A percentile compares a stretch with the other conserved stretches of the same genome.
These are phyloP conservation scores for Neogobius melanostomus DNA, from an alignment of 2,113 vertebrate genomes.

Conservation along the genomic window DNA sequence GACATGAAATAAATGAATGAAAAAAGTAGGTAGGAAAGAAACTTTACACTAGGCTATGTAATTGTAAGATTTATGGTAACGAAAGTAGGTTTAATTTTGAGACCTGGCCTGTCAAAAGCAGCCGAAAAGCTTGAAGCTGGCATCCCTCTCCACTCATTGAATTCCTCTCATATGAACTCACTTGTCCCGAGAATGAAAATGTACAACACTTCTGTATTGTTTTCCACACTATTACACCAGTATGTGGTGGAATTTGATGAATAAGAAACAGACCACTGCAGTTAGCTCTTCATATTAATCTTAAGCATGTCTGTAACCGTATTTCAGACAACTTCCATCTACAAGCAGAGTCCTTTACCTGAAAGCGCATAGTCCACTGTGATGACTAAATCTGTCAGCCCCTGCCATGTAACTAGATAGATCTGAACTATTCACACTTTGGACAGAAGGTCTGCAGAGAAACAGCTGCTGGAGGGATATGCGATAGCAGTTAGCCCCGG, in stretches of 20 bases:
- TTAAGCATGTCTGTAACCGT: slow-evolving; percentile 29
- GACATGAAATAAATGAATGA: too few relatives aligned
- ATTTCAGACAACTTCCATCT: slow-evolving; percentile 53
- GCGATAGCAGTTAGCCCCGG: slow-evolving; percentile 50
- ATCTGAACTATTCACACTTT: slow-evolving; percentile 59
- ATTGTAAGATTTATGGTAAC: too few relatives aligned
- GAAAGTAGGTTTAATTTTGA: too few relatives aligned
- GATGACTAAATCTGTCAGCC: slow-evolving; percentile 60
- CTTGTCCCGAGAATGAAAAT: slow-evolving; percentile 15
- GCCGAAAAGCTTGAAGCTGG: slow-evolving; percentile 39
- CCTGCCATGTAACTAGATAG: slow-evolving; percentile 57
- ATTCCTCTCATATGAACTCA: slow-evolving; percentile 62
- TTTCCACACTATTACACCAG: slow-evolving; percentile 25
- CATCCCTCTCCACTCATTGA: slow-evolving; percentile 34
- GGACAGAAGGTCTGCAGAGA: slow-evolving; percentile 43
- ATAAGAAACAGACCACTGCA: slow-evolving; percentile 41
- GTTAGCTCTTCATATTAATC: slow-evolving; percentile 22
- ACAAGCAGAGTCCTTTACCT: slow-evolving; percentile 60
- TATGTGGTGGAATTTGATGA: slow-evolving; percentile 22
- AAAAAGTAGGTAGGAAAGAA: too few relatives aligned
- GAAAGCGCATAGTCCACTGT: slow-evolving; percentile 44
- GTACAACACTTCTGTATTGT: slow-evolving; percentile 10
- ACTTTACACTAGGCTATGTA: too few relatives aligned
- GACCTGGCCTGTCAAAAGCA: neutral
- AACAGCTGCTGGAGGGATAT: slow-evolving; percentile 67